These are phyloP conservation scores for Dynastes tityus DNA, from an alignment of 2,888 invertebrate genomes.

Conservation along the genomic window DNA sequence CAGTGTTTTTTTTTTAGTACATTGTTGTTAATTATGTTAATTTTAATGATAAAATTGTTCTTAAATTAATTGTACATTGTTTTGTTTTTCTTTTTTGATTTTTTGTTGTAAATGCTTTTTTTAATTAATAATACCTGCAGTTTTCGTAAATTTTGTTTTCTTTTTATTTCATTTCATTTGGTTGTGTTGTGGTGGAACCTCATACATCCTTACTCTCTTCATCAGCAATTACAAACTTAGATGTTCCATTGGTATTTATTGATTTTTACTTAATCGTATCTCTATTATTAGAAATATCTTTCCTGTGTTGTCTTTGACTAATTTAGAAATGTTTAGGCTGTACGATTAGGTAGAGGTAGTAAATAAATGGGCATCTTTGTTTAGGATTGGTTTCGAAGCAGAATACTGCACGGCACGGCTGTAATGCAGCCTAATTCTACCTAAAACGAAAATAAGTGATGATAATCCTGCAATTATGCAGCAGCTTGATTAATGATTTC, in stretches of 20 bases:
- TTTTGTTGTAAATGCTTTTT: slow-evolving; percentile 83
- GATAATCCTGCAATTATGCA: slow-evolving; percentile 64
- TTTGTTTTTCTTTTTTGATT: slow-evolving; percentile 83
- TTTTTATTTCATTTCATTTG: slow-evolving; percentile 58
- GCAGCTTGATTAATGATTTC: slow-evolving; percentile 65
- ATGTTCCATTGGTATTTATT: slow-evolving; percentile 33
- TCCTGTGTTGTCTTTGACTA: no score
- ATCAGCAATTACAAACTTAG: slow-evolving; percentile 19
- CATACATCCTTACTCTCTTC: slow-evolving; percentile 4
- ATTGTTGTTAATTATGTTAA: slow-evolving; percentile 78
- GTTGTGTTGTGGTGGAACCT: slow-evolving; percentile 48
- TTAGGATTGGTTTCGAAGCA: slow-evolving; percentile 32
- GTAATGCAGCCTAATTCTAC: slow-evolving; percentile 55
- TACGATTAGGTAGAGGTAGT: slow-evolving; percentile 32
- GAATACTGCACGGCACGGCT: slow-evolving; percentile 66
- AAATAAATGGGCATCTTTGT: slow-evolving; percentile 32
- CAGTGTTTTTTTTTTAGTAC: slow-evolving; percentile 73
- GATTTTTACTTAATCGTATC: slow-evolving; percentile 33
- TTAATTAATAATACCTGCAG: slow-evolving; percentile 83
- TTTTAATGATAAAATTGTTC: slow-evolving; percentile 81
- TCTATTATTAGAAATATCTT: not conserved
- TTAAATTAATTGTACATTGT: slow-evolving; percentile 84
- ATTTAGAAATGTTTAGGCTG: not conserved
- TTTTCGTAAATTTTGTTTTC: slow-evolving; percentile 78
- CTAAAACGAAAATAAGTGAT: slow-evolving; percentile 59